Evolutionary conservation across 2,797 vertebrate species (phyloP), one percentile per base, ranked within the genome.

Genomic region (Pangasius djambal): DNA sequence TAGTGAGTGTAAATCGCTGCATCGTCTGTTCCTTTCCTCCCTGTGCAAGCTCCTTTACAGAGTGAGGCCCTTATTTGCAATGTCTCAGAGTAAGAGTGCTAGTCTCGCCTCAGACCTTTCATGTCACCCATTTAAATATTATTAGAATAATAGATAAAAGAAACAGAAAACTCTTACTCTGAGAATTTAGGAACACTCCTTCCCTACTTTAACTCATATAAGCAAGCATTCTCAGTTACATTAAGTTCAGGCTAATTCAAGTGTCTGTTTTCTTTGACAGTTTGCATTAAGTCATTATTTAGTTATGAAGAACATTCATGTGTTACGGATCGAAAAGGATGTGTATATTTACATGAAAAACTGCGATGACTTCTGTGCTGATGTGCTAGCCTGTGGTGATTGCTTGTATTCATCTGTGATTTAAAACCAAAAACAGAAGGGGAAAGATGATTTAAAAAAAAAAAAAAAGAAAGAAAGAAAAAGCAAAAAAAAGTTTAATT

Each of bases 1-100:
- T 96, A 92, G 96, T 96, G 94, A 95, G 96, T 63, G 16, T 65
- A 13, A 12, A 86, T 67, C 13, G 0, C 20, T 85, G 86, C 83
- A 25, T 87, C 22, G 28, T 57, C 48, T 75, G 37, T 48, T 34
- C 9, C 61, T 59, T n/a, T 50, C 65, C 34, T 86, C 34, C 83
- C 89, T 48, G 28, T n/a, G 72, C 40, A 37, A 86, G 12, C 20
- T 85, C 37, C 12, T 79, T 70, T 63, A 37, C 37, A 86, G 48
- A 57, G 31, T 2, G 22, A 74, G 87, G 40, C 10, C 15, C 48
- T 59, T 40, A 40, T 75, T 34, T 78, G 18, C 12, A 37, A 52
- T 18, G 4, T 87, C 22, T 79, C 40, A 8, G 59, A 28, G 85
- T 86, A 86, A 55, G 44, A 34, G 44, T 13, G 28, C 18, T 22